Evolutionary conservation across 2,888 invertebrate genomes (phyloP), one percentile per base, ranked within the genome.

Genomic region (Miltochrista miniata): DNA sequence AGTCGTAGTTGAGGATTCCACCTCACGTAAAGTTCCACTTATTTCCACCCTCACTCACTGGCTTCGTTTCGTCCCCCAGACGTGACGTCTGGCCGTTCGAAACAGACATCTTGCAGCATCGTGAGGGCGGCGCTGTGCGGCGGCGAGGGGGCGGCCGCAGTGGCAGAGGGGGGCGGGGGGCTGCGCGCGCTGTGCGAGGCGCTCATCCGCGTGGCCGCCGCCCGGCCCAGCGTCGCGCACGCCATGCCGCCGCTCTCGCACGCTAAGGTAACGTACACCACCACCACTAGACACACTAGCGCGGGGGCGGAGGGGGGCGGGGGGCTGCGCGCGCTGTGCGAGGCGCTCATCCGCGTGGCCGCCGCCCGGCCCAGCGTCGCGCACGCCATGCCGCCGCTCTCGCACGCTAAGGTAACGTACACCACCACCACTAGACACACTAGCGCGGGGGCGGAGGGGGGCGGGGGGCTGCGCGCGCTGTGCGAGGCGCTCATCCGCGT

Each of bases 321-420:
- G 5, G 67, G 67, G 84, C 13, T 59, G n/a, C 37, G 64, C 38
- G 51, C 57, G 49, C 59, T 66, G 48, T 38, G 37, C 37, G 74
- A 93, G 68, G 91, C 92, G 60, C 84, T 94, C 31, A 78, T 93
- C 13, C 87, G 92, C 36, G 92, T 93, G 13, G 92, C 93, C 14
- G 84, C 89, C 63, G 80, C 92, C n/a, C 83, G 80, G 59, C 88
- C 93, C 38, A 88, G 91, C 38, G 18, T 44, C 30, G 13, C 47
- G 13, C 93, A 92, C 72, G 87, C 91, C 61, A 81, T 93, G 86
- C 93, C 93, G 11, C 81, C 90, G 7, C 83, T 85, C n/a, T 79
- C 90, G 48, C 74, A 73, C 3, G 87, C 91, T 7, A 93, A 93
- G 87, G 94, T 94, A 56, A 24, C 18, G 18, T 24, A 24, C 18